phyloP scores from a whole-genome alignment of 2,113 vertebrate species.

The Ceyx melanurus region DNA sequence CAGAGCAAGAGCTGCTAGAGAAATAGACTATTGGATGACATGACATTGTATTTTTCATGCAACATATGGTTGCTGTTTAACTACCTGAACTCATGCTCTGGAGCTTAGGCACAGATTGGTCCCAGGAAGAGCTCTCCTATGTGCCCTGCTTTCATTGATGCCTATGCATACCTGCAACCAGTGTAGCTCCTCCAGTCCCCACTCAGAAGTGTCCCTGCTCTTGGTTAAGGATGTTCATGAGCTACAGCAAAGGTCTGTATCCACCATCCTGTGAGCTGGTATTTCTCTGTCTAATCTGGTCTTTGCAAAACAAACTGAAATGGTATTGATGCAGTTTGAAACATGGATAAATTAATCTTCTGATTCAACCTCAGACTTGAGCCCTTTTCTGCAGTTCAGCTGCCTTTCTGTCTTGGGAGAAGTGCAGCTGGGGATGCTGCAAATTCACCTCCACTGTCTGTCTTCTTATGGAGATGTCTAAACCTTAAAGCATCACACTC shows the following conservation, averaged over 20 bases:
- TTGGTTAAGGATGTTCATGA: background rate
- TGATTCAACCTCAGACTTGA: background rate
- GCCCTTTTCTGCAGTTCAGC: background rate
- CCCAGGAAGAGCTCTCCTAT: background rate
- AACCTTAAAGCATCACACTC: background rate
- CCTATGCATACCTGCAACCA: accelerated
- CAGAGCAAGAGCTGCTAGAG: background rate
- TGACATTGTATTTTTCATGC: background rate
- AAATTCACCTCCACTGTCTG: background rate
- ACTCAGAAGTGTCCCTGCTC: background rate
- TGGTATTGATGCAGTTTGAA: background rate
- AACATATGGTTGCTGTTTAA: background rate
- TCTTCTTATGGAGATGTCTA: background rate
- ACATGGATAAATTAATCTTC: background rate
- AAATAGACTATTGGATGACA: background rate
- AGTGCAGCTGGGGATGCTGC: background rate
- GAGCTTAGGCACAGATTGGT: background rate
- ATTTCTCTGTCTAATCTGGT: background rate
- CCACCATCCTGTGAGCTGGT: background rate
- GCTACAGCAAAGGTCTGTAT: background rate
- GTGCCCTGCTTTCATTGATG: too few species aligned
- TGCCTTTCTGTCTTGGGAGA: background rate
- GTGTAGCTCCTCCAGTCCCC: background rate
- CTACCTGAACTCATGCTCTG: background rate
- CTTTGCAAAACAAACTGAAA: background rate